Base-by-base conservation (phyloP, 2,888 invertebrate species). In the Doris montereyensis region DNA sequence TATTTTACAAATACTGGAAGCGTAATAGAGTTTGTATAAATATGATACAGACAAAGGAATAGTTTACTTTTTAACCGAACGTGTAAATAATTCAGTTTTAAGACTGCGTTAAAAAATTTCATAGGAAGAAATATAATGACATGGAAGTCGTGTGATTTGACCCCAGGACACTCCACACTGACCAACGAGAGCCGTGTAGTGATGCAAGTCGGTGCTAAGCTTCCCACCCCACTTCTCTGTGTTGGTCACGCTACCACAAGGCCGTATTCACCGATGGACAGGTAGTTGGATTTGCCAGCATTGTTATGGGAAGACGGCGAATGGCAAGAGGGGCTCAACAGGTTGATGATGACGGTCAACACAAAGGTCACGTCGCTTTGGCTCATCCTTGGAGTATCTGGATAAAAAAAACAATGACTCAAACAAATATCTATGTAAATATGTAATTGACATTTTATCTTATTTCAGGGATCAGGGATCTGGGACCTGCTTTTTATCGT, bases 311-410 rank as follows among this genome's bases (percentile, higher is more conserved):
- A 82, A n/a, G 80, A 78, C 0, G 83, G 83, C 10, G 82, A 78
- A 58, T 85, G 85, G 30, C 83, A 80, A 2, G 87, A 86, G 77
- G 93, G 92, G 91, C 94, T 95, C 90, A 98, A 94, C 10, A 98
- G 96, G 91, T 96, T 96, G 35, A 98, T 93, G 17, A 98, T 95
- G 34, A 97, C 95, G 1, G 96, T 96, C 82, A 99, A 93, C 76
- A 97, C 94, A 92, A 97, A 99, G 83, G 95, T 95, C 24, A 99
- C 95, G 91, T 99, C 98, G 21, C 95, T 94, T 88, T 96, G 95
- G 76, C 97, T 94, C 89, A 99, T 94, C 85, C 95, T 95, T 0
- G 97, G 96, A 58, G 97, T 95, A 90, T 98, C 97, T 95, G 92
- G 30, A 67, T 21, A 32, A 4, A 74, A 41, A 72, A 30, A 72